phyloP scores from a whole-genome alignment of 2,797 vertebrate species.

The Ceryle rudis region DNA sequence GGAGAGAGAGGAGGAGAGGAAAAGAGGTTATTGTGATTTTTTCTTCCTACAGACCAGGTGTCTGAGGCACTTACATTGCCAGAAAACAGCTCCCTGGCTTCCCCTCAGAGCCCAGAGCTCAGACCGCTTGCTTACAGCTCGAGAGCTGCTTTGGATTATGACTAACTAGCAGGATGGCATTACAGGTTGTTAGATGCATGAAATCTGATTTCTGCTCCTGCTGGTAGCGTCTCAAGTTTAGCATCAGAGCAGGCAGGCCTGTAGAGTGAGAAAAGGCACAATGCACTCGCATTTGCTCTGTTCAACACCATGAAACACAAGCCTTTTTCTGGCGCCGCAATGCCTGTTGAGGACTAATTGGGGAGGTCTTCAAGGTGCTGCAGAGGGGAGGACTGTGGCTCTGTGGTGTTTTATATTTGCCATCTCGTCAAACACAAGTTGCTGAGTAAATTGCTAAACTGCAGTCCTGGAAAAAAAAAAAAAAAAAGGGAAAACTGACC shows the following conservation, averaged over 20 bases:
- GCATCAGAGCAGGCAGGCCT: not conserved
- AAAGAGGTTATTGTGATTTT: conserved; percentile 20
- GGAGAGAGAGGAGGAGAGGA: conserved; percentile 9
- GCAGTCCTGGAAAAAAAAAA: not conserved
- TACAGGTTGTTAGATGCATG: not conserved
- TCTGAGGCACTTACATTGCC: not conserved
- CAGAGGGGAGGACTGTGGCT: not conserved
- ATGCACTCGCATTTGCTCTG: too few relatives aligned
- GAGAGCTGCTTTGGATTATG: not conserved
- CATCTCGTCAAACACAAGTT: not conserved
- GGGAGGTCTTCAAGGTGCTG: not conserved
- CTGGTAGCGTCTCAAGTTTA: not conserved
- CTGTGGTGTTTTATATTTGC: not conserved
- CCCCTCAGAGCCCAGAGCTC: not conserved
- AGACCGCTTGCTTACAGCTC: not conserved
- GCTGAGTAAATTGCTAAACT: not conserved
- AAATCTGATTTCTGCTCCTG: conserved; percentile 23
- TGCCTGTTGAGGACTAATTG: not conserved
- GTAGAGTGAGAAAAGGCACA: not conserved
- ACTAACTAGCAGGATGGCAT: not conserved
- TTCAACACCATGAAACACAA: not conserved
- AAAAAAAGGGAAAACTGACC: not conserved
- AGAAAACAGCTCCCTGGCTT: conserved; percentile 9
- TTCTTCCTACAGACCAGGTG: not conserved
- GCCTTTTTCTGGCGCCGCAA: not conserved